A percentile compares a stretch with the other conserved stretches of the same genome.
phyloP scores from a whole-genome alignment of 2,888 invertebrate species.

The Chirona hameri region DNA sequence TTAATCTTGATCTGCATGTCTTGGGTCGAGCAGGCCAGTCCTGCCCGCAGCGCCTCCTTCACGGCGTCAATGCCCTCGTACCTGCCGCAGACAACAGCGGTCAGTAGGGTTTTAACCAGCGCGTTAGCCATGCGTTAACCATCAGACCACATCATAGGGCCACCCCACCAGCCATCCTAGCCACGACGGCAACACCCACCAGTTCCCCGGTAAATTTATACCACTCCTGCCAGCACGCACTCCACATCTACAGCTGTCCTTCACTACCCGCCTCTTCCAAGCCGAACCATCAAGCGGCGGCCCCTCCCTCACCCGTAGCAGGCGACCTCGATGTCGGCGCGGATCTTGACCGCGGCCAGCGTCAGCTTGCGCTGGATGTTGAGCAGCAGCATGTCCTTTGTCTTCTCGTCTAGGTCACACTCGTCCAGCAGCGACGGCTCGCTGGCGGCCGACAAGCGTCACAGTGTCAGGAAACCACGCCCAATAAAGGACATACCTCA shows the following conservation, averaged over 20 bases:
- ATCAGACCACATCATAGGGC: too few relatives aligned
- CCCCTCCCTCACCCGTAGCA: conserved; percentile 84
- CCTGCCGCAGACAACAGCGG: conserved; percentile 63
- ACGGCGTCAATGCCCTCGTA: conserved; percentile 99
- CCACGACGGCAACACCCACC: too few relatives aligned
- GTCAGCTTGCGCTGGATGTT: conserved; percentile 79
- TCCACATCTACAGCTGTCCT: conserved; percentile 47
- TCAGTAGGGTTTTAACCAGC: too few relatives aligned
- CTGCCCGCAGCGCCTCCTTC: conserved; percentile 77
- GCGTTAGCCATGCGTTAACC: too few relatives aligned
- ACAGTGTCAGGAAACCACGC: not conserved
- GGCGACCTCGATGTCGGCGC: conserved; percentile 81
- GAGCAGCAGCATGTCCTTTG: conserved; percentile 83
- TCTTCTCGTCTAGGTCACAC: conserved; percentile 87
- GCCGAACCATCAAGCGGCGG: too few relatives aligned
- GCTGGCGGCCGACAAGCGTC: conserved; percentile 55
- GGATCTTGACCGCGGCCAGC: conserved; percentile 82
- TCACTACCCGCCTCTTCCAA: conserved; percentile 58
- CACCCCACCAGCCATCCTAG: too few relatives aligned
- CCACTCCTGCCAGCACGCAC: too few relatives aligned
- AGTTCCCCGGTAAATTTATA: too few relatives aligned
- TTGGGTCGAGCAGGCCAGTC: conserved; percentile 83
- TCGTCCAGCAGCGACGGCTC: conserved; percentile 94
- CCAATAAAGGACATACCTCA: too few relatives aligned
- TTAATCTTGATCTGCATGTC: conserved; percentile 98